Evolutionary conservation across 2,888 invertebrate genomes (phyloP).

Genomic region (Pyralis farinalis): DNA sequence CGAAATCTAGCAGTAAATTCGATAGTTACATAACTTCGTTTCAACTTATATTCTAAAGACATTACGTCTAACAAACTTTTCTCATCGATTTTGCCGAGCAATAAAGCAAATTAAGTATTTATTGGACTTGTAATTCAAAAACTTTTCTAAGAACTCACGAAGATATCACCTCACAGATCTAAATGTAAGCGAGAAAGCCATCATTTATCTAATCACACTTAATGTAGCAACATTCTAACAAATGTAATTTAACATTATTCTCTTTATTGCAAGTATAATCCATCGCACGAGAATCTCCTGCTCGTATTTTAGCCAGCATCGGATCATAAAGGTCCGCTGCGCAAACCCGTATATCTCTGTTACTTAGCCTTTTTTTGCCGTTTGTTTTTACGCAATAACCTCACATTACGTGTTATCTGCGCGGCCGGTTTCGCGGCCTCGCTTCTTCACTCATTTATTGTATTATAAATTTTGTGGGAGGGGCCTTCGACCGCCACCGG

Average conservation of each 20-base stretch:
- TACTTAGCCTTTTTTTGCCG: conserved; percentile 60
- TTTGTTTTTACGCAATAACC: conserved; percentile 74
- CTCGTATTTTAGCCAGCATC: conserved; percentile 57
- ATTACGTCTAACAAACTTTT: conserved; percentile 19
- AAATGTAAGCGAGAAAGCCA: conserved; percentile 19
- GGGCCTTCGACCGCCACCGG: conserved; percentile 55
- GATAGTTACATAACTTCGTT: not conserved
- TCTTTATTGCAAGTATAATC: conserved; percentile 66
- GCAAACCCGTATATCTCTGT: conserved; percentile 61
- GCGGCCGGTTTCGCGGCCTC: conserved; percentile 56
- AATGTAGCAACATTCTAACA: conserved; percentile 56
- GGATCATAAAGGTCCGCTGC: conserved; percentile 62
- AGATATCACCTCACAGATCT: conserved; percentile 24
- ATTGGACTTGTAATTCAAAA: conserved; percentile 22
- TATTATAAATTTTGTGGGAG: conserved; percentile 78
- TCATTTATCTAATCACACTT: conserved; percentile 48
- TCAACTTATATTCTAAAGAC: conserved; percentile 14
- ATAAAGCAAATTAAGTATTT: conserved; percentile 32
- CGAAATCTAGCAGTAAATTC: not conserved
- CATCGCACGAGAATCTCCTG: conserved; percentile 58
- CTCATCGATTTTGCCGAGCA: conserved; percentile 24
- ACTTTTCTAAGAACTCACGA: conserved; percentile 8
- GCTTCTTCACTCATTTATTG: conserved; percentile 71
- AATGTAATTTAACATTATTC: conserved; percentile 68
- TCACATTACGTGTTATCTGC: conserved; percentile 67